Base-by-base conservation (phyloP, 2,888 invertebrate genomes). In the Anthoptus insignis region DNA sequence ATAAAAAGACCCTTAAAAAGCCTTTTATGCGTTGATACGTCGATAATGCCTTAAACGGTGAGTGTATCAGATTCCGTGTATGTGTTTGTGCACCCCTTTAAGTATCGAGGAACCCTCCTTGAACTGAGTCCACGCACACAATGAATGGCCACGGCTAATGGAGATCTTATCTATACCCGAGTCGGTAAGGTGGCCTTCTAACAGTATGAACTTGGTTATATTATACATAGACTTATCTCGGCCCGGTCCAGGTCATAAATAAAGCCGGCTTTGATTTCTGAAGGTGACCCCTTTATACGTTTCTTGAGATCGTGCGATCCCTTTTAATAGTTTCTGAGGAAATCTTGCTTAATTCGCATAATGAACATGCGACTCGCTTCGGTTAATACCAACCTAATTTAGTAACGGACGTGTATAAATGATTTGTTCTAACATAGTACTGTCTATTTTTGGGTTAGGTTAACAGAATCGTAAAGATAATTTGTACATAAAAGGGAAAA, bases 201-300 rank as follows among this genome's bases (percentile, higher is more conserved):
- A 83, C 83, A 83, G 85, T 83, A 88, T 85, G 86, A 88, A 89
- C 82, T 88, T 84, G 84, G 84, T 82, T 85, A 85, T 85, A 85
- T 86, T 84, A 84, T 83, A 87, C 81, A 76, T 80, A 80, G 85
- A 84, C 84, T 90, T 90, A 91, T 89, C 88, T 89, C 76, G 78
- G 77, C 81, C 79, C 68, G 82, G 85, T 84, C 82, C 88, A 88
- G 86, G 86, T 85, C 87, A 91, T 91, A 91, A 91, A 91, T 91
- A 90, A 89, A 80, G 79, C 80, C 81, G 86, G 86, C 88, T 90
- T 91, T 89, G 91, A 90, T 92, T 90, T 88, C 87, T 88, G 84
- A 84, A 88, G 85, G 86, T 88, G 88, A 90, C 88, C 88, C 82
- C 81, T 84, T 81, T 81, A 74, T 78, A 77, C 78, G 79, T 82